A percentile compares a stretch with the other conserved stretches of the same genome.
phyloP scores from a whole-genome alignment of 1,140 invertebrate genomes.

The Drosophila teissieri region DNA sequence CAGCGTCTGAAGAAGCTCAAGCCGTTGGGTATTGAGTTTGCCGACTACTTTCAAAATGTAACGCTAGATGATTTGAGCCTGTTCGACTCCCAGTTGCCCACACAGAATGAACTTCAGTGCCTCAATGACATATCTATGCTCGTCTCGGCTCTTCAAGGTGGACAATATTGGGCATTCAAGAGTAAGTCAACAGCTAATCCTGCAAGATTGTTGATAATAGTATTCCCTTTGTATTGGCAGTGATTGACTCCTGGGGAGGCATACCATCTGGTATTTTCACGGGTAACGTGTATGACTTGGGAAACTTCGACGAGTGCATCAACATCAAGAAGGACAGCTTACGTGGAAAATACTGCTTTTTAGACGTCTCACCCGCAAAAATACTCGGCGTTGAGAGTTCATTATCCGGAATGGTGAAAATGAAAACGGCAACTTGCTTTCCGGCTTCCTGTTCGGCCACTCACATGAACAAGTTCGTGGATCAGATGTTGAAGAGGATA shows the following conservation, averaged over 20 bases:
- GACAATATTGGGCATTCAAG: constrained; percentile 18
- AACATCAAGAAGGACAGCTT: constrained; percentile 1
- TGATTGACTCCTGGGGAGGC: constrained; percentile 59
- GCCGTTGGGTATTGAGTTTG: constrained; percentile 29
- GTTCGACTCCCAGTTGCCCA: neutral
- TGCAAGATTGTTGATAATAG: no score
- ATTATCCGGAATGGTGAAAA: neutral
- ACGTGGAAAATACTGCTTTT: constrained; percentile 51
- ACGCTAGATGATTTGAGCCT: constrained; percentile 1
- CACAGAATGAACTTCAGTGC: constrained; percentile 6
- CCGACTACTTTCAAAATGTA: constrained; percentile 21
- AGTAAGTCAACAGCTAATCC: no score
- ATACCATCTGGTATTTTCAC: constrained; percentile 15
- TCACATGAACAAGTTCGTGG: constrained; percentile 12
- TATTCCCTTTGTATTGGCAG: constrained; percentile 8
- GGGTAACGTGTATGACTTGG: constrained; percentile 47
- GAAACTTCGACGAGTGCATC: constrained; percentile 64
- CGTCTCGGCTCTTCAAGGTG: neutral
- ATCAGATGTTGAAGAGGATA: neutral
- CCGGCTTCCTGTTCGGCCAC: constrained; percentile 19
- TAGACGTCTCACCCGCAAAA: neutral
- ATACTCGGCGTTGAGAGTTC: neutral
- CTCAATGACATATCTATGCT: neutral
- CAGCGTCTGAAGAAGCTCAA: constrained; percentile 5
- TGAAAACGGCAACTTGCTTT: constrained; percentile 9